Evolutionary conservation across 2,797 vertebrate genomes (phyloP).

Genomic region (Cichlasoma orientale): DNA sequence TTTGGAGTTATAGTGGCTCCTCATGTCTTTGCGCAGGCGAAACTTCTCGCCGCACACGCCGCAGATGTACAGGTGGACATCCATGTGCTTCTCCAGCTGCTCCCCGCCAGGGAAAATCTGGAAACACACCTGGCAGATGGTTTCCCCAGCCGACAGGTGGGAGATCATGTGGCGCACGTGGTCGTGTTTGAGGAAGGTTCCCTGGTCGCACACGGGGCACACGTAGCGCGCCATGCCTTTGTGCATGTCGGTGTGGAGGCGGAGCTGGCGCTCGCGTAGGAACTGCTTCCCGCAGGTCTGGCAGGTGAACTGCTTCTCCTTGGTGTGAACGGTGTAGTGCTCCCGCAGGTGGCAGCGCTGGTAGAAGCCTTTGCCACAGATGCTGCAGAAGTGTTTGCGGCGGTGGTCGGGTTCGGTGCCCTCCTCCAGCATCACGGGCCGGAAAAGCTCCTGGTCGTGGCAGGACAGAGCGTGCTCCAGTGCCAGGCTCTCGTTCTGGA

Average conservation of each 20-base stretch:
- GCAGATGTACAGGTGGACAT: conserved; percentile 97
- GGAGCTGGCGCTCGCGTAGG: conserved; percentile 93
- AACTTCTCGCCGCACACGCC: conserved; percentile 98
- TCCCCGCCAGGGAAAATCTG: conserved; percentile 96
- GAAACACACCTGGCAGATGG: conserved; percentile 99
- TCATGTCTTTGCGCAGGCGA: conserved; percentile 98
- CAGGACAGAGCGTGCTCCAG: conserved; percentile 92
- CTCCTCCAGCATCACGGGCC: conserved; percentile 86
- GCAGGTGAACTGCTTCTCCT: conserved; percentile 98
- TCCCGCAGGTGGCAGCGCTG: conserved; percentile 98
- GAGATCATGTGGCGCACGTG: conserved; percentile 99
- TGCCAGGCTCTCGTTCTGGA: conserved; percentile 90
- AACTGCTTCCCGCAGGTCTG: conserved; percentile 98
- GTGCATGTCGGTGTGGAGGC: conserved; percentile 99
- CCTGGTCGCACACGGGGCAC: conserved; percentile 97
- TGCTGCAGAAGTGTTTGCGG: conserved; percentile 96
- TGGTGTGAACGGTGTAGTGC: conserved; percentile 99
- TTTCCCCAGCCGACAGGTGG: conserved; percentile 94
- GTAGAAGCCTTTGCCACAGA: conserved; percentile 98
- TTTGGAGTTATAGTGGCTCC: conserved; percentile 96
- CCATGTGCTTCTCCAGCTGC: conserved; percentile 97
- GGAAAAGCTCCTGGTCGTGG: conserved; percentile 91
- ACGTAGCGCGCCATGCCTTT: conserved; percentile 98
- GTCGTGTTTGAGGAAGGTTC: conserved; percentile 98
- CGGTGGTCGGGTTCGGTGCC: conserved; percentile 89